A percentile compares a stretch with the other conserved stretches of the same genome.
phyloP scores from a whole-genome alignment of 2,797 vertebrate species.

The Ceyx erithaca region DNA sequence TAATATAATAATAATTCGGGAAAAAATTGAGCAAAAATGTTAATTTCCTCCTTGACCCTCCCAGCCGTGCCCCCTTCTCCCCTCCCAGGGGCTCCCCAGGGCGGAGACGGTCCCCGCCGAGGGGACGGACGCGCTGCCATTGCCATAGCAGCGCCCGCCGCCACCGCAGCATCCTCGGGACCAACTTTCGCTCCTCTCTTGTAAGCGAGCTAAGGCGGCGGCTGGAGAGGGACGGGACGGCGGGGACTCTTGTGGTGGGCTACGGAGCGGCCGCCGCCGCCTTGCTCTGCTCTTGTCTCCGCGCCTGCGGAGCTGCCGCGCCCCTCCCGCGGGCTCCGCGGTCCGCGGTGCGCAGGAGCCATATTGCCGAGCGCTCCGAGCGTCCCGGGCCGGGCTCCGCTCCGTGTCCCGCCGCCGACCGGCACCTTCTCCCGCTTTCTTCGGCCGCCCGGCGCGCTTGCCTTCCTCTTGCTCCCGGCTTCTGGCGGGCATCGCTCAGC shows the following conservation, averaged over 20 bases:
- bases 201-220: constrained; percentile 21
- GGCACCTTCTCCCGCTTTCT: too few relatives aligned
- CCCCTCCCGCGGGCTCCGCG: not conserved
- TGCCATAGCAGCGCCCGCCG: constrained; percentile 66
- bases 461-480: not conserved
- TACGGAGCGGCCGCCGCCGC: not conserved
- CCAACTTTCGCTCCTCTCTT: constrained; percentile 59
- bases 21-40: too few relatives aligned
- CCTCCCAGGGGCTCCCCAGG: not conserved
- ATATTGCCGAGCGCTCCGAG: not conserved
- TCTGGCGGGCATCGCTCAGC: not conserved
- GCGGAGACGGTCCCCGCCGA: too few relatives aligned
- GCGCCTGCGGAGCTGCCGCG: not conserved
- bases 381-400: not conserved
- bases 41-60: too few relatives aligned
- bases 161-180: constrained; percentile 56
- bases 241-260: not conserved
- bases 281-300: not conserved
- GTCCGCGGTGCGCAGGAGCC: not conserved
- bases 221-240: not conserved
- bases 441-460: not conserved
- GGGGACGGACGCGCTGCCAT: not conserved
- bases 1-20: fast-evolving
- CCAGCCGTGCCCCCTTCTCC: too few relatives aligned
- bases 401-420: fast-evolving